Conservation (phyloP, 2,888 invertebrate species). For the Lamellibrachia satsuma region DNA sequence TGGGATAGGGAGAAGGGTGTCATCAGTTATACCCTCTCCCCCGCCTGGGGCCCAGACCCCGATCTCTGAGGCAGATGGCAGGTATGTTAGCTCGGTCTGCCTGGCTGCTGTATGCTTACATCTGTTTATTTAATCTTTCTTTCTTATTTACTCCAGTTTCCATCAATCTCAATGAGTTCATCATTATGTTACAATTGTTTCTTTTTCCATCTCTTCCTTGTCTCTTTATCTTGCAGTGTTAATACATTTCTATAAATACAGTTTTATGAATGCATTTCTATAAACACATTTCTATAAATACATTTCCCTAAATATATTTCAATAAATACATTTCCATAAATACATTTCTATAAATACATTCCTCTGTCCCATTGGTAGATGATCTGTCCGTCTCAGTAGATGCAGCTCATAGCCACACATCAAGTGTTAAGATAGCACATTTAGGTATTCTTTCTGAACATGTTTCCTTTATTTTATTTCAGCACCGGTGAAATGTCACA, state of each 20-base stretch:
- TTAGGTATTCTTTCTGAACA: background rate
- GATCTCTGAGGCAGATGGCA: constrained; percentile 56
- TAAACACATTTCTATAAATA: background rate
- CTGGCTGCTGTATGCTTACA: background rate
- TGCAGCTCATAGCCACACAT: constrained; percentile 1
- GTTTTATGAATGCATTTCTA: constrained; percentile 8
- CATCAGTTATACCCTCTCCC: constrained; percentile 43
- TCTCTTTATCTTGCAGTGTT: background rate
- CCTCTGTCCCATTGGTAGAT: background rate
- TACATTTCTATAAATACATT: background rate
- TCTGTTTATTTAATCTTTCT: background rate
- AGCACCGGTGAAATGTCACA: constrained; percentile 17
- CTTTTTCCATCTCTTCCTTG: background rate
- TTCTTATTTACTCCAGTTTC: no score
- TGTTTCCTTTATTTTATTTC: background rate
- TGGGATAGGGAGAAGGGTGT: constrained; percentile 48
- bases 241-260: background rate
- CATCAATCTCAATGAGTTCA: constrained; percentile 34
- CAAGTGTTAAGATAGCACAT: background rate
- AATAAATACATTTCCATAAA: background rate
- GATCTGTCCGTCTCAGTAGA: background rate
- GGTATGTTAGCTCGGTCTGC: background rate
- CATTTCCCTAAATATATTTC: background rate
- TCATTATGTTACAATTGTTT: no score
- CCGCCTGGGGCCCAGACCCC: constrained; percentile 58